Conservation (phyloP, 2,113 vertebrate genomes). For the Cottus gobio region DNA sequence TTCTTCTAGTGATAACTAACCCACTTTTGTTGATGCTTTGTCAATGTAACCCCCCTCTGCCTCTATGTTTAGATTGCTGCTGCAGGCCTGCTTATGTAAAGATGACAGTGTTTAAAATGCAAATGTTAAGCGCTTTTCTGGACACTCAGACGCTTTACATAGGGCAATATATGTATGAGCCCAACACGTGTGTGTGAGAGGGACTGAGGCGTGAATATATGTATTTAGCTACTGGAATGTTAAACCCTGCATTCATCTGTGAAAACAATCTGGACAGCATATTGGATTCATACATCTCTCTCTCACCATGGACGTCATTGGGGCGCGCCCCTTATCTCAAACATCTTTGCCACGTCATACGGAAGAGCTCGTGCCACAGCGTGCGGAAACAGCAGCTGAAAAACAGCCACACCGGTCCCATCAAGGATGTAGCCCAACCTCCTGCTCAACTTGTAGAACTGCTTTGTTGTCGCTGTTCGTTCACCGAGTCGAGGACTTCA, state of each 20-base stretch:
- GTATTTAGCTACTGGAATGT: background rate
- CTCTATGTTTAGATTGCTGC: background rate
- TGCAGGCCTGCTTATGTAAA: background rate
- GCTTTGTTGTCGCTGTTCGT: background rate
- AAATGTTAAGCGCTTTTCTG: no score
- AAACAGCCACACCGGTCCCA: slow-evolving; percentile 13
- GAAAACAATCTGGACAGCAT: background rate
- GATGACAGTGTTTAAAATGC: background rate
- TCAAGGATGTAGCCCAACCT: slow-evolving; percentile 32
- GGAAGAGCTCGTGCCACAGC: background rate
- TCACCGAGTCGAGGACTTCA: background rate
- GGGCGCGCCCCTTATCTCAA: slow-evolving; percentile 19
- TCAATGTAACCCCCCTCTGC: background rate
- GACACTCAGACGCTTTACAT: no score
- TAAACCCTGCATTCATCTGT: background rate
- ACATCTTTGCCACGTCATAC: slow-evolving; percentile 70
- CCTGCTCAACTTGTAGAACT: background rate
- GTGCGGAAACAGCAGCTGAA: background rate
- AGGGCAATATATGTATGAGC: no score
- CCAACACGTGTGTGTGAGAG: background rate
- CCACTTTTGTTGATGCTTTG: background rate
- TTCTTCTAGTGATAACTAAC: background rate
- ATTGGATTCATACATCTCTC: background rate
- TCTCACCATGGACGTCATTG: slow-evolving; percentile 33
- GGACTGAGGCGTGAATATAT: background rate